Evolutionary conservation across 2,888 invertebrate species (phyloP), one percentile per base, ranked within the genome.

Genomic region (Pteria penguin): DNA sequence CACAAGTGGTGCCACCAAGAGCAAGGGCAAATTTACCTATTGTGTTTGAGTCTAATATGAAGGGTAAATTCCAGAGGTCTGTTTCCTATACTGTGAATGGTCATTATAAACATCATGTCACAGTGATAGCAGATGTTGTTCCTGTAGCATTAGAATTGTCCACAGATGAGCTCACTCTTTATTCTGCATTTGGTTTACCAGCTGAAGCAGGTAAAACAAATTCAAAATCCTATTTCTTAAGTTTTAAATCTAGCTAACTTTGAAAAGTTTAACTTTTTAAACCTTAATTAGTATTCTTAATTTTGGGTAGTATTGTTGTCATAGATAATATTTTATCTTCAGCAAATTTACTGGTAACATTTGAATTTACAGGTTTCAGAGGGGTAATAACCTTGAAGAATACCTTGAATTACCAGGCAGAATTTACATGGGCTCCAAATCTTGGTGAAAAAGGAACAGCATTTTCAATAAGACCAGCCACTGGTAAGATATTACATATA

Each of bases 391-490:
- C 92, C 3, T 82, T 92, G 26, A 81, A 84, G 72, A 92, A 92
- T 79, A 87, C 79, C 57, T 84, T 91, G 57, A 92, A 92, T 84
- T 87, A 89, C 75, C 87, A 89, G 5, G 91, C 92, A 14, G 91
- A 92, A 81, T 92, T 92, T 79, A 90, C 90, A 8, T 92, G 92
- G 92, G 87, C 86, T 27, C 92, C 92, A 2, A 87, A 91, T 72
- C 80, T 91, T 2, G 89, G 89, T 3, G 90, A 90, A 52, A 85
- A 85, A 62, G 92, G 91, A 2, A 92, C 91, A 33, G 92, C 92
- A 27, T 92, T 92, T 84, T 92, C 92, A 8, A 90, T 92, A 52
- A 80, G 91, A 55, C 92, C 92, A n/a, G 91, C 91, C n/a, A 86
- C 90, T 79, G 92, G 91, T 90, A 76, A 55, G 69, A 24, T 58